A percentile compares a stretch with the other conserved stretches of the same genome.
These are phyloP conservation scores for Meiosimyza decipiens DNA, from an alignment of 2,888 invertebrate species.

Conservation along the genomic window DNA sequence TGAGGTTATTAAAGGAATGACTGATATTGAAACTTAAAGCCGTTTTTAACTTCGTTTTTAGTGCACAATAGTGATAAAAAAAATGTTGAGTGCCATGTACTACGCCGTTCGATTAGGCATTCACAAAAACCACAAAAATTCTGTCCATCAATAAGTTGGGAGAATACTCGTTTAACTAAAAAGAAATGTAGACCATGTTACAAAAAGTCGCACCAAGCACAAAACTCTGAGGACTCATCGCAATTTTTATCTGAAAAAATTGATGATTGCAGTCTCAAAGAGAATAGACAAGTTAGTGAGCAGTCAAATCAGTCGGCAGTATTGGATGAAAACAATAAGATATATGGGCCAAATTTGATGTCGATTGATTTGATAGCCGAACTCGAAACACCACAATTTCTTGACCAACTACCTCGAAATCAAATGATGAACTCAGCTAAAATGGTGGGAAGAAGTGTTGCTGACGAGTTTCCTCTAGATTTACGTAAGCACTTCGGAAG, in stretches of 20 bases:
- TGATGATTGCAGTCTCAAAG: conserved; percentile 20
- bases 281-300: neutral
- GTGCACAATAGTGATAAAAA: too few species aligned
- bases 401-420: conserved; percentile 18
- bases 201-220: neutral
- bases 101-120: conserved; percentile 39
- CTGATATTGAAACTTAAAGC: neutral
- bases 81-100: too few species aligned
- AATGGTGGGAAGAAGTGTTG: too few species aligned
- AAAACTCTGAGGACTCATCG: conserved; percentile 6
- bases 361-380: conserved; percentile 26
- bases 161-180: neutral
- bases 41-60: too few species aligned
- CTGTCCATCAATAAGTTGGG: neutral
- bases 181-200: neutral
- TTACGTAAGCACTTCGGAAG: neutral
- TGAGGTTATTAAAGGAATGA: too few species aligned
- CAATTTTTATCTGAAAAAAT: conserved; percentile 19
- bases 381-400: conserved; percentile 14
- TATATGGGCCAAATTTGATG: neutral
- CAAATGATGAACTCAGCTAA: neutral
- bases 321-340: neutral
- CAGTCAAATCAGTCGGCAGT: too few species aligned
- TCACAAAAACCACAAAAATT: conserved; percentile 18
- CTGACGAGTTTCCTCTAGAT: neutral